phyloP scores from a whole-genome alignment of 2,113 vertebrate genomes.

The Lophotis ruficrista region DNA sequence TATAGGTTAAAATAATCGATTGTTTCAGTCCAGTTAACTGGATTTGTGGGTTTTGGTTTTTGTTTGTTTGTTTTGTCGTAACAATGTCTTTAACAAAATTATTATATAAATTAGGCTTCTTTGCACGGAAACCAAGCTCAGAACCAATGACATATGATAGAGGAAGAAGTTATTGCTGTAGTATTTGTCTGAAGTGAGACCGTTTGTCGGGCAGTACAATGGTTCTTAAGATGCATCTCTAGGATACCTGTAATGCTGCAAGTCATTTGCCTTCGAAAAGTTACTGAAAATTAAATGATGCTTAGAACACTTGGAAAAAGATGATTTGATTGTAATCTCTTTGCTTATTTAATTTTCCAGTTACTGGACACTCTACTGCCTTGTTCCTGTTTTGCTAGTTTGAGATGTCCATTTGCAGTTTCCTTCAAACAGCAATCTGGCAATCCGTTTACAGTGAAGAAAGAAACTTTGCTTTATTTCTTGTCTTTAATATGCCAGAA shows the following conservation, averaged over 20 bases:
- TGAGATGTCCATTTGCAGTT: not conserved
- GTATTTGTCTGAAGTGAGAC: not conserved
- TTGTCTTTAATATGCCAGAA: not conserved
- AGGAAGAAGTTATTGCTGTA: not conserved
- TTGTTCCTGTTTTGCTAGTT: not conserved
- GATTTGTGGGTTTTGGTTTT: not conserved
- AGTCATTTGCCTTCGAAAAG: not conserved
- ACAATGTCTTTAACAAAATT: not conserved
- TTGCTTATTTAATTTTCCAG: not conserved
- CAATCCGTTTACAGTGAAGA: not conserved
- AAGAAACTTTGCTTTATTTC: not conserved
- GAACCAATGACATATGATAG: not conserved
- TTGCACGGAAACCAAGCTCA: not conserved
- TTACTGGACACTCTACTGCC: not conserved
- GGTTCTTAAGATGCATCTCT: not conserved
- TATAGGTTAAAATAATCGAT: not conserved
- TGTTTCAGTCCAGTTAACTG: not conserved
- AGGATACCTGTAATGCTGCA: not conserved
- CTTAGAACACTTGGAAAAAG: not conserved
- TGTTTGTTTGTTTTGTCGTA: accelerated
- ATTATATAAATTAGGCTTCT: not conserved
- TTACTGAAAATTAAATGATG: not conserved
- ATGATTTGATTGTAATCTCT: not conserved
- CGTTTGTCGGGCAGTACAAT: not conserved
- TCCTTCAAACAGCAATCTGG: not conserved